Evolutionary conservation across 2,888 invertebrate genomes (phyloP), one percentile per base, ranked within the genome.

Genomic region (Phania funesta): DNA sequence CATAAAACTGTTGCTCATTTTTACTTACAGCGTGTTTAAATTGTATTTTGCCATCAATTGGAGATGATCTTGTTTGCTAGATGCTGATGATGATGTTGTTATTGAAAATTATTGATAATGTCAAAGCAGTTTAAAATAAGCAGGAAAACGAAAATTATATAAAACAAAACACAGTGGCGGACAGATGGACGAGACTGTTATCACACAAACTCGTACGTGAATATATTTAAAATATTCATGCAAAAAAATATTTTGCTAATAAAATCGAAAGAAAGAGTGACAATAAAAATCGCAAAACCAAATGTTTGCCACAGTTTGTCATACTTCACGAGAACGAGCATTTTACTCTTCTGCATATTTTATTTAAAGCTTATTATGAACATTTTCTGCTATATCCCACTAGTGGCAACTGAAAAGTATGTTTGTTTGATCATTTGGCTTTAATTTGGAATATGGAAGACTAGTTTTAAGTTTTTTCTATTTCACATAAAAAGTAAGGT

Each of bases 61-160:
- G 58, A 44, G 29, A 67, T 26, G 41, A 58, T 73, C 26, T 52
- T 71, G 58, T 68, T 54, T 20, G 11, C 11, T n/a, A 22, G n/a
- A 24, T 22, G 60, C 44, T 38, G 32, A 38, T 58, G 68, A 80
- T 81, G 60, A 60, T 70, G 68, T 60, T 77, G 68, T 78, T 82
- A 82, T 82, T 82, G 81, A 77, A 70, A 65, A 76, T 71, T 65
- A 76, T 71, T 76, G 70, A 71, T 81, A 76, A 81, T 71, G 76
- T 76, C 76, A 76, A 76, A 76, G 50, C 58, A 76, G 65, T 70
- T 80, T 52, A 58, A 70, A 80, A 32, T 75, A 29, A 44, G 18
- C 46, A 64, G 46, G 41, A 71, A 38, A 54, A 44, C 44, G 9
- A 20, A 54, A 60, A 38, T 22, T 48, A 18, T 16, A 24, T 16